These are phyloP conservation scores for Hartigia nigra DNA, from an alignment of 2,888 invertebrate species.

Conservation along the genomic window DNA sequence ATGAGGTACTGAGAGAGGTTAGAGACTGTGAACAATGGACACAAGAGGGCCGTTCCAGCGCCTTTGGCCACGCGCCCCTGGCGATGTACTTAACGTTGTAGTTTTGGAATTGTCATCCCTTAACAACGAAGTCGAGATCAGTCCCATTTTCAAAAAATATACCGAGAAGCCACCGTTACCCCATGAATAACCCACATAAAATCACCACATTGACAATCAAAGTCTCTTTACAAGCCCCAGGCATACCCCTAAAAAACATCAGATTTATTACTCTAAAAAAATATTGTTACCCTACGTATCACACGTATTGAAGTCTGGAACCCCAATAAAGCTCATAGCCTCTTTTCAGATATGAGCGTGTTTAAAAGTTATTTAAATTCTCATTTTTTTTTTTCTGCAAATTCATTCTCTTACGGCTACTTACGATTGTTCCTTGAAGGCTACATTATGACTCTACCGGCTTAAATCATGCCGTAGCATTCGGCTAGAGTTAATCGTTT, in stretches of 20 bases:
- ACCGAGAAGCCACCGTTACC: neutral
- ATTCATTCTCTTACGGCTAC: neutral
- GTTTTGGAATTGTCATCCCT: conserved; percentile 59
- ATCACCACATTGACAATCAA: neutral
- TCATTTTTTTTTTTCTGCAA: neutral
- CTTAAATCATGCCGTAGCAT: neutral
- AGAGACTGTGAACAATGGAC: conserved; percentile 61
- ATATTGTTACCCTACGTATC: neutral
- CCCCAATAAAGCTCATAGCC: neutral
- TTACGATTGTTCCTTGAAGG: neutral
- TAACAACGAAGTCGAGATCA: conserved; percentile 19
- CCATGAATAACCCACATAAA: neutral
- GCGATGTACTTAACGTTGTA: conserved; percentile 60
- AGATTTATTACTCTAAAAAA: neutral
- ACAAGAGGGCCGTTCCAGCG: conserved; percentile 60
- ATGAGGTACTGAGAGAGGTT: conserved; percentile 35
- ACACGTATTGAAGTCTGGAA: neutral
- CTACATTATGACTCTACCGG: neutral
- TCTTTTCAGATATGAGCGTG: neutral
- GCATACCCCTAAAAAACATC: neutral
- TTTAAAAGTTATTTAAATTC: neutral
- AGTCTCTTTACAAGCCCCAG: neutral
- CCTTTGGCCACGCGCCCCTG: conserved; percentile 62
- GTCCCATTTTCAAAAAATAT: conserved; percentile 9
- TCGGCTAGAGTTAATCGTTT: neutral